phyloP scores from a whole-genome alignment of 2,888 invertebrate species.

The Trachelus troglodyta region DNA sequence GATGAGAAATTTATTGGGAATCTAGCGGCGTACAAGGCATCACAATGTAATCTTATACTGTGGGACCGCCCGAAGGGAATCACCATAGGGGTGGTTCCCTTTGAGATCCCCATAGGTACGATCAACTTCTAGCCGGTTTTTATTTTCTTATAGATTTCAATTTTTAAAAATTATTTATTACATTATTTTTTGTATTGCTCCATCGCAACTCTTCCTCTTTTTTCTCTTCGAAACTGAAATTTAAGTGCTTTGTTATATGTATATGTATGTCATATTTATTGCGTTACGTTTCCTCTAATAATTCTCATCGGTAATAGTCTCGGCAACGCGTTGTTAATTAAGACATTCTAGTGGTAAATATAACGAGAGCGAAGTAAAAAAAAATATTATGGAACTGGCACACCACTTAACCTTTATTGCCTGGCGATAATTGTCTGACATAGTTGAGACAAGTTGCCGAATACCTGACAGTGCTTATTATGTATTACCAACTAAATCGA shows the following conservation, averaged over 20 bases:
- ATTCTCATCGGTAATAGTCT: background rate
- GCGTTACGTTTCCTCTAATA: background rate
- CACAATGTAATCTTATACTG: slow-evolving; percentile 51
- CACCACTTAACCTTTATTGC: slow-evolving; percentile 29
- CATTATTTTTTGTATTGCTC: background rate
- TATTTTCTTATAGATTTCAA: slow-evolving; percentile 16
- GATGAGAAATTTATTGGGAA: slow-evolving; percentile 54
- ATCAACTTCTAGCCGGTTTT: slow-evolving; percentile 2
- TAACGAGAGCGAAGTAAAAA: background rate
- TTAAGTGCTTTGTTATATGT: background rate
- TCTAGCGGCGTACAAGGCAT: slow-evolving; percentile 39
- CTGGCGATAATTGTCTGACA: slow-evolving; percentile 14
- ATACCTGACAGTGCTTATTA: slow-evolving; percentile 38
- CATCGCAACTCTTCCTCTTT: background rate
- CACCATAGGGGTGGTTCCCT: background rate
- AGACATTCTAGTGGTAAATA: slow-evolving; percentile 40
- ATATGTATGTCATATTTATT: background rate
- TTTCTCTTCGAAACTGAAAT: background rate
- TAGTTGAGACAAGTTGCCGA: slow-evolving; percentile 31
- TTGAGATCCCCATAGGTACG: background rate
- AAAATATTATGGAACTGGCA: background rate
- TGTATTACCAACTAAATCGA: slow-evolving; percentile 19
- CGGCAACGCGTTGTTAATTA: slow-evolving; percentile 43
- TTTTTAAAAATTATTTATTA: background rate
- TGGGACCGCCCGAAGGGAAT: background rate